Percentiles rank a stretch among this genome's conserved stretches.
These are phyloP conservation scores for Drosophila navojoa DNA, from an alignment of 1,140 invertebrate species.

Conservation along the genomic window DNA sequence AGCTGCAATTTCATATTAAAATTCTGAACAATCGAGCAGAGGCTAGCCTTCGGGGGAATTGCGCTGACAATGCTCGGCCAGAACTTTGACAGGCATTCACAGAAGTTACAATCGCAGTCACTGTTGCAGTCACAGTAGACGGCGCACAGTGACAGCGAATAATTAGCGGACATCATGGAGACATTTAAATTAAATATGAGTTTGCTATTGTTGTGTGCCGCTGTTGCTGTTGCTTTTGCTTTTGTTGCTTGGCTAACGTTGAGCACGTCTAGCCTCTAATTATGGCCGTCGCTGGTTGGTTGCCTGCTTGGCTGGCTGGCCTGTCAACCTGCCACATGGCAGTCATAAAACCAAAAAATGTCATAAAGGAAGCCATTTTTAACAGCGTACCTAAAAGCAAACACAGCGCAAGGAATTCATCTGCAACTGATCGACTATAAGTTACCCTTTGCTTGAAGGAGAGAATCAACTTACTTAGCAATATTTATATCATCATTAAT, in stretches of 20 bases:
- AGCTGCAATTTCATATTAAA: constrained; percentile 56
- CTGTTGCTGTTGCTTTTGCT: neutral
- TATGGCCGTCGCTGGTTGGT: constrained; percentile 48
- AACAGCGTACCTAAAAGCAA: constrained; percentile 31
- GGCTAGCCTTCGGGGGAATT: constrained; percentile 24
- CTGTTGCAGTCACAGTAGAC: constrained; percentile 52
- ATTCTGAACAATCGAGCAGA: constrained; percentile 32
- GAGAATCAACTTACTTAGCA: no score
- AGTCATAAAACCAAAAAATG: constrained; percentile 63
- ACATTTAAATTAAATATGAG: constrained; percentile 74
- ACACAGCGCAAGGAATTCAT: neutral
- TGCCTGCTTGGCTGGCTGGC: constrained; percentile 21
- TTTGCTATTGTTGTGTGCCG: constrained; percentile 5
- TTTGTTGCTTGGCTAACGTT: constrained; percentile 14
- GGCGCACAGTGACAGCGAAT: constrained; percentile 62
- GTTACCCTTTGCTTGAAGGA: constrained; percentile 5
- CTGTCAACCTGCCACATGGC: constrained; percentile 55
- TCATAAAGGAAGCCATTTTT: constrained; percentile 75
- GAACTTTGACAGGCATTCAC: constrained; percentile 16
- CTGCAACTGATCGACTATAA: neutral
- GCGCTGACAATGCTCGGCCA: constrained; percentile 18
- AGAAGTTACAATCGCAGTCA: constrained; percentile 10
- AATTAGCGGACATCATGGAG: constrained; percentile 66
- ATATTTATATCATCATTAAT: no score
- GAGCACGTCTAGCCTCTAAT: constrained; percentile 54